Conservation (phyloP, 2,888 invertebrate genomes). For the Eupithecia dodoneata region DNA sequence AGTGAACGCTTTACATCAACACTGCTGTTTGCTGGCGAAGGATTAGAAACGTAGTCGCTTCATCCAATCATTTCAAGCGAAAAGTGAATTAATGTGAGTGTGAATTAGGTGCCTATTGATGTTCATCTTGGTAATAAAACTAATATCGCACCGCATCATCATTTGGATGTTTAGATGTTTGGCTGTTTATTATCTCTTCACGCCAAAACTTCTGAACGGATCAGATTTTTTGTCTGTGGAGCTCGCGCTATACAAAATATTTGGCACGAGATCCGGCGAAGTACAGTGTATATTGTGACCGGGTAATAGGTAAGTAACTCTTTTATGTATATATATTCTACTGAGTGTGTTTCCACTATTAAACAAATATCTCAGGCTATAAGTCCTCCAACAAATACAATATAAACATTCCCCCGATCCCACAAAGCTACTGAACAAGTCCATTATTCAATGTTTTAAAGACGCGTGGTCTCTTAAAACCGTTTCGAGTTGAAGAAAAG, state of each 20-base stretch:
- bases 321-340: too few relatives aligned
- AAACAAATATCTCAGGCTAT: conserved; percentile 23
- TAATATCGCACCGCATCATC: too few relatives aligned
- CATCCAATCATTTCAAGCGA: conserved; percentile 5
- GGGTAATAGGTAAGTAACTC: too few relatives aligned
- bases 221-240: too few relatives aligned
- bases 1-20: conserved; percentile 46
- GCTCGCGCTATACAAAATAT: too few relatives aligned
- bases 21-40: conserved; percentile 16
- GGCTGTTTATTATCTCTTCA: too few relatives aligned
- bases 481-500: conserved; percentile 65
- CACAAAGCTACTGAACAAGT: conserved; percentile 57
- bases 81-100: background rate
- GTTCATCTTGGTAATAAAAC: background rate
- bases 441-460: conserved; percentile 72
- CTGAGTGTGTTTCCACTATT: conserved; percentile 10
- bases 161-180: too few relatives aligned
- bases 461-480: conserved; percentile 64
- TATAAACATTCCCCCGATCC: conserved; percentile 46
- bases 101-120: background rate
- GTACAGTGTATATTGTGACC: too few relatives aligned
- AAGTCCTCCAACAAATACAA: conserved; percentile 28
- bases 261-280: too few relatives aligned
- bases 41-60: background rate
- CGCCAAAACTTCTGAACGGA: too few relatives aligned